Conservation (phyloP, 1,140 invertebrate species). For the Solenopsis fugax region DNA sequence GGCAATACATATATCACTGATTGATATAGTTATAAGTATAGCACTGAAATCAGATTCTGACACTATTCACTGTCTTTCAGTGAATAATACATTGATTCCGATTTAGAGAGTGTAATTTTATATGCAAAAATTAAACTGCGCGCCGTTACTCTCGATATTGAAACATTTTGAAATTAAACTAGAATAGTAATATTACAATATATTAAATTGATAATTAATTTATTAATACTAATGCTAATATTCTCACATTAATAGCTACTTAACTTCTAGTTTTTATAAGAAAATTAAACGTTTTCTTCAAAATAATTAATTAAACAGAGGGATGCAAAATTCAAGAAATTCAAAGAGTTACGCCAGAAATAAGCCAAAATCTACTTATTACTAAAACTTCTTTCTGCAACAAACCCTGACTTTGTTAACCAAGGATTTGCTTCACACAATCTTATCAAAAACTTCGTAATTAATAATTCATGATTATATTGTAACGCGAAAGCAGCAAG, state of each 20-base stretch:
- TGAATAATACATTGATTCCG: too few relatives aligned
- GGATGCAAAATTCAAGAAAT: neutral
- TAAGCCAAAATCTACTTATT: neutral
- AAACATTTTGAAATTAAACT: too few relatives aligned
- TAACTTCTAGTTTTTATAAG: neutral
- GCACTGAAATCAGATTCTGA: too few relatives aligned
- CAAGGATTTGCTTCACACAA: neutral
- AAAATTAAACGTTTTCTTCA: neutral
- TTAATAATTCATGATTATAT: constrained; percentile 17
- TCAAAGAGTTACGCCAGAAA: neutral
- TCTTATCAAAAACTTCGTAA: neutral
- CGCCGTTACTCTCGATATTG: too few relatives aligned
- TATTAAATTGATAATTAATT: too few relatives aligned
- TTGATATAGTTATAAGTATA: too few relatives aligned
- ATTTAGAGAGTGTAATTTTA: too few relatives aligned
- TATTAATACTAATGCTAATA: too few relatives aligned
- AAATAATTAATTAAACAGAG: neutral
- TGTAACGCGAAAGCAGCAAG: neutral
- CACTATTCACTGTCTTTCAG: too few relatives aligned
- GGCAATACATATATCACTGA: too few relatives aligned
- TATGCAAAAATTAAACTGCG: too few relatives aligned
- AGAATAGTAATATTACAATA: too few relatives aligned
- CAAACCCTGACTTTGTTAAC: neutral
- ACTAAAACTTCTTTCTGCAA: neutral
- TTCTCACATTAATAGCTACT: neutral